A percentile compares a stretch with the other conserved stretches of the same genome.
Conservation (phyloP, 1,140 invertebrate species). For the Temnothorax nylanderi region DNA sequence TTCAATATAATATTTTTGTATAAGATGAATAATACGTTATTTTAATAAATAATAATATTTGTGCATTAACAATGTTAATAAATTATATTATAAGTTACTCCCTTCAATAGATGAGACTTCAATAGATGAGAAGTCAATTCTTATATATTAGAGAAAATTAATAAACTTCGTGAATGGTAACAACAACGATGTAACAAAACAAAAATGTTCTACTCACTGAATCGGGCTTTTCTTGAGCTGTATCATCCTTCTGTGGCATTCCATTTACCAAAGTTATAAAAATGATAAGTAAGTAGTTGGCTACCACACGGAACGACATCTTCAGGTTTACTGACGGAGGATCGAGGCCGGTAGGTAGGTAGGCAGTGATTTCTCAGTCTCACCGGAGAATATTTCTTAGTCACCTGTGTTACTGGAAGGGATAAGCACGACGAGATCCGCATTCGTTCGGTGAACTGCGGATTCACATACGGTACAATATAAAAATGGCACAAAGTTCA, state of each 20-base stretch:
- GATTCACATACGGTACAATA: background rate
- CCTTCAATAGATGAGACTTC: background rate
- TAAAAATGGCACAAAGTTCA: constrained; percentile 13
- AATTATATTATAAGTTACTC: background rate
- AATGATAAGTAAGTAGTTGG: constrained; percentile 64
- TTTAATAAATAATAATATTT: background rate
- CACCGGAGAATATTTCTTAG: constrained; percentile 57
- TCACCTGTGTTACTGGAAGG: constrained; percentile 62
- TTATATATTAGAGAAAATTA: background rate
- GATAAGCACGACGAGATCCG: constrained; percentile 48
- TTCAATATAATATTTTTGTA: background rate
- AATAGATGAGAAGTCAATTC: background rate
- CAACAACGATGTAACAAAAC: background rate
- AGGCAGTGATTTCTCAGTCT: constrained; percentile 61
- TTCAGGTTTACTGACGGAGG: constrained; percentile 75
- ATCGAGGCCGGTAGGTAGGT: constrained; percentile 2
- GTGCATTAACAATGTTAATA: background rate
- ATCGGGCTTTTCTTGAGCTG: constrained; percentile 39
- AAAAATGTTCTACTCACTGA: constrained; percentile 64
- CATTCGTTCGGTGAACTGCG: background rate
- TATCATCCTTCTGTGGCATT: constrained; percentile 48
- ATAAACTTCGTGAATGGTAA: background rate
- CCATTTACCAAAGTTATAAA: constrained; percentile 51
- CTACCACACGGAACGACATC: constrained; percentile 78
- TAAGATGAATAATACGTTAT: background rate